Conservation (phyloP, 2,888 invertebrate species). For the Choristoneura rosaceana region DNA sequence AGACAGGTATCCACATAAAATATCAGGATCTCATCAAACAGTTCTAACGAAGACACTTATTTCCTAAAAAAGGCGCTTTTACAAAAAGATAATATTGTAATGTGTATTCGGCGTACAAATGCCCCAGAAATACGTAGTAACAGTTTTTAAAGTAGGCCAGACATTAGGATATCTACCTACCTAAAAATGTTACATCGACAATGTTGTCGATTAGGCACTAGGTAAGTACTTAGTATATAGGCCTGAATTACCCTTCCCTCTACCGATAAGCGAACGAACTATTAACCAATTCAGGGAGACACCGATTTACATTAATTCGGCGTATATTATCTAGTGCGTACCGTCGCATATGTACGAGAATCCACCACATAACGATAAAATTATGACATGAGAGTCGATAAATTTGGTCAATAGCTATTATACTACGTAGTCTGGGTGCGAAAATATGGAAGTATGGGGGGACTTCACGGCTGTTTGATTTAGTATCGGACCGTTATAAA, state of each 20-base stretch:
- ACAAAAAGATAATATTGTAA: no score
- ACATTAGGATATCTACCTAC: background rate
- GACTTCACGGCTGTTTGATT: constrained; percentile 80
- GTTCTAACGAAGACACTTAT: no score
- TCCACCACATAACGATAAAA: constrained; percentile 76
- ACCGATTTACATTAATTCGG: constrained; percentile 37
- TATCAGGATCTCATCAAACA: no score
- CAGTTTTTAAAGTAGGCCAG: background rate
- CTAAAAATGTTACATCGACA: background rate
- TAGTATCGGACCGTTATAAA: constrained; percentile 61
- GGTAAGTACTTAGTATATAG: background rate
- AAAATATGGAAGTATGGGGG: constrained; percentile 81
- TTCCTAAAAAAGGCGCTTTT: background rate
- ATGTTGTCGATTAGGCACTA: background rate
- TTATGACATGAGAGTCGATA: constrained; percentile 82
- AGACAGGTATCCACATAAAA: no score
- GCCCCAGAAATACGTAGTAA: background rate
- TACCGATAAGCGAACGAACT: constrained; percentile 28
- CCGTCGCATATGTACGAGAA: constrained; percentile 36
- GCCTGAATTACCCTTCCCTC: constrained; percentile 1
- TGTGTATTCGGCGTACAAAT: background rate
- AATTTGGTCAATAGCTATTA: constrained; percentile 84
- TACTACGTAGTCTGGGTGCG: constrained; percentile 80
- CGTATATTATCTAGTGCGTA: constrained; percentile 39
- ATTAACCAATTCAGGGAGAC: constrained; percentile 30